phyloP scores from a whole-genome alignment of 2,888 invertebrate species.

The Strigamia transsilvanica region DNA sequence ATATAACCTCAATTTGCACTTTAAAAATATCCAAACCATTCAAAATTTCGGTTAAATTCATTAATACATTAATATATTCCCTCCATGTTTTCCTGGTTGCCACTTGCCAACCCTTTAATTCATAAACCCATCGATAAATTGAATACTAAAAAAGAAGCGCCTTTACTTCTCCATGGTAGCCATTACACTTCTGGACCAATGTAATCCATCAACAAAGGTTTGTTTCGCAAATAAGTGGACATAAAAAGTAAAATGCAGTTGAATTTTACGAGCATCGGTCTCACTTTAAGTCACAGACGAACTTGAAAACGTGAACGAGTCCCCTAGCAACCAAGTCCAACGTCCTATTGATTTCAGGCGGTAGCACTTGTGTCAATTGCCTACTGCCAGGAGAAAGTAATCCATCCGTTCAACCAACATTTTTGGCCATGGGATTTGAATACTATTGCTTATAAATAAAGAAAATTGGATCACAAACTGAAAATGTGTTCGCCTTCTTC shows the following conservation, averaged over 20 bases:
- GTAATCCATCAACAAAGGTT: constrained; percentile 30
- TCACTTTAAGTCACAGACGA: constrained; percentile 49
- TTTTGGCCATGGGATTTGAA: constrained; percentile 15
- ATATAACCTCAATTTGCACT: neutral
- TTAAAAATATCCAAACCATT: neutral
- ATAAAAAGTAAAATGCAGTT: constrained; percentile 41
- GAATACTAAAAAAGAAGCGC: neutral
- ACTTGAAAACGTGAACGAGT: constrained; percentile 47
- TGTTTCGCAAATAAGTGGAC: constrained; percentile 11
- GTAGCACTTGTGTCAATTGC: constrained; percentile 49
- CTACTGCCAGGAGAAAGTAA: constrained; percentile 44
- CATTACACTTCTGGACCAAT: constrained; percentile 5
- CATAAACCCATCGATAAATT: neutral
- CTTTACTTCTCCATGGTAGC: neutral
- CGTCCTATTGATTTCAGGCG: constrained; percentile 49
- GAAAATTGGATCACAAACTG: constrained; percentile 16
- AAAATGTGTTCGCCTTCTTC: constrained; percentile 10
- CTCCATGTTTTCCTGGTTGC: neutral
- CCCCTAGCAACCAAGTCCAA: constrained; percentile 49
- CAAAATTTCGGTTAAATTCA: neutral
- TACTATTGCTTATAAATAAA: constrained; percentile 45
- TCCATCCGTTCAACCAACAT: constrained; percentile 37
- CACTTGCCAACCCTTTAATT: constrained; percentile 1
- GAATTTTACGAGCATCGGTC: constrained; percentile 41
- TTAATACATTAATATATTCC: neutral